A percentile compares a stretch with the other conserved stretches of the same genome.
Evolutionary conservation across 2,797 vertebrate species (phyloP).

Genomic region (Poecilia wingei): DNA sequence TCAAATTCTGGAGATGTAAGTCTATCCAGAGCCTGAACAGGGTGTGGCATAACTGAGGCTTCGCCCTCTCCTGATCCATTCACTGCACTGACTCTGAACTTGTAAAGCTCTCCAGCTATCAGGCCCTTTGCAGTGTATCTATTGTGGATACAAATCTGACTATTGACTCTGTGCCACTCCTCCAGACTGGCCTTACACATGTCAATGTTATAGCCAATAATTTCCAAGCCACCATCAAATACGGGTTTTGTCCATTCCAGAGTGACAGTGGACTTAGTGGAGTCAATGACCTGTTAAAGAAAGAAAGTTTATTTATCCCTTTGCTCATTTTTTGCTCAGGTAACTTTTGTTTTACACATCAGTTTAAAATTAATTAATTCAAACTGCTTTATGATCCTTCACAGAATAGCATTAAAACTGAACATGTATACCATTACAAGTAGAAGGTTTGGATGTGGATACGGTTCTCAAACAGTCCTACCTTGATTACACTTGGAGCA

Average conservation of each 20-base stretch:
- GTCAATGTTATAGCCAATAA: conserved; percentile 97
- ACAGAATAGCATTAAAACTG: background rate
- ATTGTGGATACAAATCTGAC: conserved; percentile 90
- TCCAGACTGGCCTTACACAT: conserved; percentile 98
- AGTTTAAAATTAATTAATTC: background rate
- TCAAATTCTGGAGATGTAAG: conserved; percentile 95
- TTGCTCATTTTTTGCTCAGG: background rate
- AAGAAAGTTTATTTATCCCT: background rate
- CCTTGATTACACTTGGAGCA: conserved; percentile 91
- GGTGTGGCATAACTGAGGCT: conserved; percentile 85
- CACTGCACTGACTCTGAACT: conserved; percentile 94
- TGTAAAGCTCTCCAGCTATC: conserved; percentile 93
- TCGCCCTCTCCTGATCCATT: conserved; percentile 94
- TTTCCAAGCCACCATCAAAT: conserved; percentile 95
- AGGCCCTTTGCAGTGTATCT: conserved; percentile 89
- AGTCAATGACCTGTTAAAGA: conserved; percentile 79
- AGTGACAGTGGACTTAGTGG: conserved; percentile 93
- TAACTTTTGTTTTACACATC: background rate
- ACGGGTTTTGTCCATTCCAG: conserved; percentile 96
- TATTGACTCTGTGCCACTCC: conserved; percentile 95
- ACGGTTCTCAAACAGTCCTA: conserved; percentile 51
- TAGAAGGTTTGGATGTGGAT: background rate
- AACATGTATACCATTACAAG: background rate
- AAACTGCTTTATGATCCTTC: background rate
- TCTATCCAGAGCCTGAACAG: conserved; percentile 91